These are phyloP conservation scores for Cyclura pinguis DNA, from an alignment of 2,797 vertebrate genomes.

Conservation along the genomic window DNA sequence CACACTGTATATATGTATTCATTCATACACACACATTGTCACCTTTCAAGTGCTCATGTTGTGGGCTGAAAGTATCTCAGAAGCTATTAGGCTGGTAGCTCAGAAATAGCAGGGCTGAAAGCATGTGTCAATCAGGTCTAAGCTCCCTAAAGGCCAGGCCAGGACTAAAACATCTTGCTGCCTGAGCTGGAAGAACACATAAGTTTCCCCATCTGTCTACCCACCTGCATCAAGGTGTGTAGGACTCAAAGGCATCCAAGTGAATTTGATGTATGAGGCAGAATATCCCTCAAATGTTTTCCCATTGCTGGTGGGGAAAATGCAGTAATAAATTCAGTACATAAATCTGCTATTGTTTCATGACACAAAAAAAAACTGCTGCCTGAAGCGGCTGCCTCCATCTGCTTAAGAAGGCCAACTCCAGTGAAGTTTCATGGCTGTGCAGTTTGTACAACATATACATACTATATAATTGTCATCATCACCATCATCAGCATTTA, in stretches of 20 bases:
- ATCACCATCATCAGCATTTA: no score
- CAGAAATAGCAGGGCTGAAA: not conserved
- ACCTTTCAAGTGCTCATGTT: not conserved
- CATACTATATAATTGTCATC: no score
- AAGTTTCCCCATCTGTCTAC: no score
- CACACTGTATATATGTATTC: not conserved
- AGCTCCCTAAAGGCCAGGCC: not conserved
- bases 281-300: not conserved
- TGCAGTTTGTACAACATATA: not conserved
- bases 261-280: not conserved
- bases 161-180: not conserved
- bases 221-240: no score
- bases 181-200: not conserved
- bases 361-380: not conserved
- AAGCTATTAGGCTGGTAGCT: not conserved
- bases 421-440: not conserved
- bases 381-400: not conserved
- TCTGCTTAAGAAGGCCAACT: not conserved
- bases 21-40: not conserved
- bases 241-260: not conserved
- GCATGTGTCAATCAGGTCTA: no score
- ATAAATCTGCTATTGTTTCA: not conserved
- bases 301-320: not conserved
- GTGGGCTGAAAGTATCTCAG: not conserved
- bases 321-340: no score